Base-by-base conservation (phyloP, 2,888 invertebrate genomes). In the Meiosimyza platycephala region DNA sequence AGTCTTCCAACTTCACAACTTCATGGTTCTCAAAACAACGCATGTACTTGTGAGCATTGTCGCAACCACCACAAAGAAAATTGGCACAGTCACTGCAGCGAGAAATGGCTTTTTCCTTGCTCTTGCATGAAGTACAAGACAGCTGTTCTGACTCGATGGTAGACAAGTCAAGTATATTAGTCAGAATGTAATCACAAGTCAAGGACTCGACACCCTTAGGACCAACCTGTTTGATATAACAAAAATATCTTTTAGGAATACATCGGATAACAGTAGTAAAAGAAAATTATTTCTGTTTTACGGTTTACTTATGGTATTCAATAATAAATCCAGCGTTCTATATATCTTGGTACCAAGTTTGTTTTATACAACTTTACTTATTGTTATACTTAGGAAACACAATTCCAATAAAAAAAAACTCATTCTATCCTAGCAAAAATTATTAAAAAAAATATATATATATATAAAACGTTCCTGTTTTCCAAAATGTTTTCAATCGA, bases 21-120 rank as follows among this genome's bases (percentile, higher is more conserved):
- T 94, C 91, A 86, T 98, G 98, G 82, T 95, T 95, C 87, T 98
- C 97, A 86, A 98, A 98, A 89, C 97, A 97, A 79, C 96, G 91
- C 98, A 98, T 98, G 84, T 94, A 97, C 87, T 96, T 94, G 87
- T 98, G 98, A 73, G 98, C 98, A 55, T 95, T 95, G 82, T 96
- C 96, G 89, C 98, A 98, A 85, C 96, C 95, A 76, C 94, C 92
- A 88, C 98, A 98, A 66, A 98, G 89, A 85, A 97, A 95, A 87
- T 96, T 96, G 83, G 96, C 95, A 88, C 98, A 98, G 86, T 98
- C 97, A 80, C 94, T 94, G 88, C 98, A 98, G 75, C 96, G 92
- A 13, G 97, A 97, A 67, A 97, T 94, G 16, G 97, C 97, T 81
- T 94, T 93, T 88, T 97, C 97, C 88, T 96, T 96, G 81, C 96